Evolutionary conservation across 2,113 vertebrate genomes (phyloP).

Genomic region (Polyodon spathula): DNA sequence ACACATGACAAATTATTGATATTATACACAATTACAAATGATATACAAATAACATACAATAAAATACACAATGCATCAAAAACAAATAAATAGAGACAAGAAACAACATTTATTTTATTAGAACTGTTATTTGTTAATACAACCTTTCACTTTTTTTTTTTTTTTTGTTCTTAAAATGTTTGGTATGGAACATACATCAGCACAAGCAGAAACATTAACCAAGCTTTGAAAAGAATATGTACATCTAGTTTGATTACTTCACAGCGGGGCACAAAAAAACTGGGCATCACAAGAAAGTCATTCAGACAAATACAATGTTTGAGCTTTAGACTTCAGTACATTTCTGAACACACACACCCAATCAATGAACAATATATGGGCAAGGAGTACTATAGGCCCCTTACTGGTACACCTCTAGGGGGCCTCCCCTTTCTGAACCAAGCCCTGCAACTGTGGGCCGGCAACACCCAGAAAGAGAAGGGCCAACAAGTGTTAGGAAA

Average conservation of each 20-base stretch:
- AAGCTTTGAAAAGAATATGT: constrained; percentile 34
- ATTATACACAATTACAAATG: too few species aligned
- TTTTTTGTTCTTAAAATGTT: constrained; percentile 41
- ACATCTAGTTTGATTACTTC: constrained; percentile 39
- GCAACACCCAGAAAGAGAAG: too few species aligned
- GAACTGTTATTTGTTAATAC: constrained; percentile 39
- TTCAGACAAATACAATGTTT: constrained; percentile 3
- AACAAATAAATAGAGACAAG: constrained; percentile 27
- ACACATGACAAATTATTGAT: too few species aligned
- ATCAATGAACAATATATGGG: too few species aligned
- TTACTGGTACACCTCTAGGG: too few species aligned
- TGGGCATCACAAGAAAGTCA: constrained; percentile 12
- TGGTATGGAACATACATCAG: constrained; percentile 39
- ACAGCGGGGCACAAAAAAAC: constrained; percentile 19
- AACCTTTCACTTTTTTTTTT: constrained; percentile 35
- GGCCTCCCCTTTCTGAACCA: too few species aligned
- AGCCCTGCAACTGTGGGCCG: too few species aligned
- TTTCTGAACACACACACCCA: too few species aligned
- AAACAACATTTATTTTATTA: constrained; percentile 46
- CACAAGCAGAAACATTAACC: constrained; percentile 53
- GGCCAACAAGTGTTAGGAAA: too few species aligned
- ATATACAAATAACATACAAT: background rate
- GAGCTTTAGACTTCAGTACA: too few species aligned
- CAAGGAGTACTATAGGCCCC: too few species aligned
- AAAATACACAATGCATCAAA: background rate